These are phyloP conservation scores for Brevimyrus niger DNA, from an alignment of 2,113 vertebrate species.

Conservation along the genomic window DNA sequence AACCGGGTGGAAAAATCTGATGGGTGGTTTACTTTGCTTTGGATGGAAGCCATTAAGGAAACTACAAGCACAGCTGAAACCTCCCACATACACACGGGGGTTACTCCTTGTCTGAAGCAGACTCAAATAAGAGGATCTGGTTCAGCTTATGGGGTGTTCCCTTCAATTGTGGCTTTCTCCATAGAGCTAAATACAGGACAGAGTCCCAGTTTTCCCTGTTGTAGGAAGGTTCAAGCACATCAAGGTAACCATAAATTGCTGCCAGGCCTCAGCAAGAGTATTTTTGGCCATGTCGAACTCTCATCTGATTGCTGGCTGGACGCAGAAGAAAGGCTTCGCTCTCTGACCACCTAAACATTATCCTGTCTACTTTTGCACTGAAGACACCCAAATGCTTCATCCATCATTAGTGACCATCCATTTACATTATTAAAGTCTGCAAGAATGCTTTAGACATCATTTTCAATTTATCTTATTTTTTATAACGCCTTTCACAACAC, in stretches of 20 bases:
- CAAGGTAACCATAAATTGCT: conserved; percentile 30
- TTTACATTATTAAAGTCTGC: neutral
- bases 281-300: conserved; percentile 23
- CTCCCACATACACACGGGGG: conserved; percentile 29
- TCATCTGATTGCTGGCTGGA: neutral
- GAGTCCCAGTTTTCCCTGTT: conserved; percentile 29
- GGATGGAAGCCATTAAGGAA: conserved; percentile 30
- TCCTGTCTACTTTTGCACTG: neutral
- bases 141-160: conserved; percentile 16
- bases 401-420: neutral
- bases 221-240: conserved; percentile 21
- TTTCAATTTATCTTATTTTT: neutral
- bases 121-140: conserved; percentile 36
- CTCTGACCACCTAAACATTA: conserved; percentile 2
- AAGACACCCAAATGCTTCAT: neutral
- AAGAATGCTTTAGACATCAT: neutral
- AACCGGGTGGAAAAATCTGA: neutral
- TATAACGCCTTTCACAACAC: neutral
- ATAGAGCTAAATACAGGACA: conserved; percentile 20
- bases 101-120: conserved; percentile 15
- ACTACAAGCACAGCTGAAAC: conserved; percentile 14
- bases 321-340: neutral
- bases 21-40: conserved; percentile 11
- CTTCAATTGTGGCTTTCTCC: conserved; percentile 27
- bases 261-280: conserved; percentile 4